Evolutionary conservation across 2,888 invertebrate genomes (phyloP), one percentile per base, ranked within the genome.

Genomic region (Agrochola litura): DNA sequence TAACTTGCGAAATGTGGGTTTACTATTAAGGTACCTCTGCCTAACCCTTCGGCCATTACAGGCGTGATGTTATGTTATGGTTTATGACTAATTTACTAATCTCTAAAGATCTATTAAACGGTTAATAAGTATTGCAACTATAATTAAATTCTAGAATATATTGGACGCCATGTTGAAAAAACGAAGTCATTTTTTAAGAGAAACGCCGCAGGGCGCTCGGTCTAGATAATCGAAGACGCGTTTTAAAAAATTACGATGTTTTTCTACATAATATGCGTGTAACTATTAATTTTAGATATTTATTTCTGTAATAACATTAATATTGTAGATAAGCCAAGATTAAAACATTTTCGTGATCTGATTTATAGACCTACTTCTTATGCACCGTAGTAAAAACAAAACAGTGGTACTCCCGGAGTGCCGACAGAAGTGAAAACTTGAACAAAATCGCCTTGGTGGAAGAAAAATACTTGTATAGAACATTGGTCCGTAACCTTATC

Each of bases 111-210:
- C 54, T 67, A 67, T 56, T 41, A n/a, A 41, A 25, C 22, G 69
- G 16, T 56, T 68, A 56, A 67, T 79, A 68, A 69, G 25, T 68
- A 25, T 49, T 41, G 12, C 54, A 30, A 67, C 19, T n/a, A 25
- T 58, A 80, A 77, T 80, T 71, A 80, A 71, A 77, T 37, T 43
- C 80, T 16, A 60, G 3, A 22, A 76, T 60, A 66, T 79, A 79
- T 52, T 60, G 10, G n/a, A 60, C 8, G 60, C 0, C 56, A 41
- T 12, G 16, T 19, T 52, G 14, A 43, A 25, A 71, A 56, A 64
- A 61, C n/a, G 22, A 81, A 16, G 19, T 9, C 0, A 4, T 37
- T 75, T 43, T 30, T 65, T 81, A 61, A 61, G 52, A 9, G 60
- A 37, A 14, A 54, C 22, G 25, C 73, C 25, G 1, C 9, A 25